Base-by-base conservation (phyloP, 2,113 vertebrate genomes). In the Corythornis cristatus region DNA sequence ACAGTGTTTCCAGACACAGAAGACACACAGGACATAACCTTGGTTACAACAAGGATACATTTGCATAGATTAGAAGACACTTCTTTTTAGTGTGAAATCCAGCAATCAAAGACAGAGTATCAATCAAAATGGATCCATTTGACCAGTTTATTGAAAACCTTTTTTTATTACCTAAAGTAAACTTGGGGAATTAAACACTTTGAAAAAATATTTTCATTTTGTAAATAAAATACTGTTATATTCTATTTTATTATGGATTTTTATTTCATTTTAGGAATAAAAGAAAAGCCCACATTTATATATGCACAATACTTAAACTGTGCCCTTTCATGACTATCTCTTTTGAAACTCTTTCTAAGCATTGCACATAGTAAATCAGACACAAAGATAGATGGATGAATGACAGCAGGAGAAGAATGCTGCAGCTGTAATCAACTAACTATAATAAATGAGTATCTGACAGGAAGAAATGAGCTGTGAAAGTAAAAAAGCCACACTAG, bases 361-460 rank as follows among this genome's bases (percentile, higher is more conserved):
- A 62, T 28, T 67, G 60, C 1, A 3, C 33, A 70, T 7, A 71
- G 43, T 9, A 89, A 62, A 87, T 83, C 43, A 16, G n/a, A 51
- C 40, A 67, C 33, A 80, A 90, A 94, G 84, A 92, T 62, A 94
- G 84, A 92, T 65, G 77, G 89, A 95, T 92, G 77, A 94, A 96
- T 90, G 88, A 78, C 43, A 94, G 51, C 10, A 62, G 31, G 74
- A 45, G 42, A 61, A 93, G 53, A 96, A 96, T 0, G 15, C 82
- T 92, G 58, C 88, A 97, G 80, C 83, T 93, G 73, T 95, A 96
- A 94, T 3, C 89, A 89, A 93, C 93, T 97, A 96, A 97, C 88
- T 93, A 67, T 92, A 96, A 97, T 85, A 94, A 94, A 93, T 64
- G 83, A 86, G n/a, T 80, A 62, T 9, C 77, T 35, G 23, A 93